Conservation (phyloP, 2,797 vertebrate species). For the Crax fasciolata region DNA sequence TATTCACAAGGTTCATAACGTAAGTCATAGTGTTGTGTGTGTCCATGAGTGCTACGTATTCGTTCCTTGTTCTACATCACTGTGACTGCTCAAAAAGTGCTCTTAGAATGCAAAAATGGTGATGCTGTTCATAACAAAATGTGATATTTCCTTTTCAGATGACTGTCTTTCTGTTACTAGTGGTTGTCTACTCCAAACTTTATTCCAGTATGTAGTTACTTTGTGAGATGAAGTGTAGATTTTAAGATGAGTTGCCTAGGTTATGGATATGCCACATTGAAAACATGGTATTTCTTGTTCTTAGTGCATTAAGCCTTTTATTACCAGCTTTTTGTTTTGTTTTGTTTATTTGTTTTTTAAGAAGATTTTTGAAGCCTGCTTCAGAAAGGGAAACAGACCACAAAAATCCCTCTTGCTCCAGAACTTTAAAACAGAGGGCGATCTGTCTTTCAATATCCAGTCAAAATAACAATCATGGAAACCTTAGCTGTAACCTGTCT, state of each 20-base stretch:
- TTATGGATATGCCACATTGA: background rate
- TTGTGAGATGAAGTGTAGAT: background rate
- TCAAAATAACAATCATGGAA: background rate
- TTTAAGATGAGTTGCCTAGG: background rate
- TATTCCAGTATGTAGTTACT: background rate
- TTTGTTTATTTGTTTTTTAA: background rate
- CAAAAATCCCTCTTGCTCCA: background rate
- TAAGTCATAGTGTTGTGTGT: background rate
- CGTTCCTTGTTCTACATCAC: background rate
- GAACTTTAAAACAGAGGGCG: background rate
- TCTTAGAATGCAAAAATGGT: background rate
- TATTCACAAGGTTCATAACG: background rate
- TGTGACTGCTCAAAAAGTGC: background rate
- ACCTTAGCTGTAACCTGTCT: constrained; percentile 8
- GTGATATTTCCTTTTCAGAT: background rate
- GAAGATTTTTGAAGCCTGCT: constrained; percentile 18
- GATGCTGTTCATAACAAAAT: background rate
- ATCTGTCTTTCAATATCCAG: background rate
- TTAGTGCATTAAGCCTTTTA: background rate
- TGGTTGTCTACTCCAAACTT: background rate
- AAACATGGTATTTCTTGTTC: background rate
- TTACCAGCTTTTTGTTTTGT: background rate
- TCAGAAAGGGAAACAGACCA: background rate
- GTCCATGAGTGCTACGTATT: background rate
- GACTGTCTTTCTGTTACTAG: background rate